Evolutionary conservation across 2,113 vertebrate species (phyloP), one percentile per base, ranked within the genome.

Genomic region (Perca schrenkii): DNA sequence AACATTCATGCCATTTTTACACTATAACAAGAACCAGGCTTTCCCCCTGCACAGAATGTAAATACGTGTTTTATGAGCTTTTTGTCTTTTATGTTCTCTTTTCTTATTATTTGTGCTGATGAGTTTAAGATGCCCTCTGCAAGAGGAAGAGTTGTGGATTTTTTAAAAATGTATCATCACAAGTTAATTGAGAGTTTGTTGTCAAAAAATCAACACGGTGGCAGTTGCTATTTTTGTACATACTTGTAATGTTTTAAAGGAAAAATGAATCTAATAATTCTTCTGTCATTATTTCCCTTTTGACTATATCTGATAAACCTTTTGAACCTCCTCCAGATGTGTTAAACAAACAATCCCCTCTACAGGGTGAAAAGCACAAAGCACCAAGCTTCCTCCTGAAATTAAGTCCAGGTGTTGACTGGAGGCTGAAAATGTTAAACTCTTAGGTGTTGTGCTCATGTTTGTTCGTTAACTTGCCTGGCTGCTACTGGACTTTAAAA

Each of bases 161-260:
- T 47, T 83, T 40, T 71, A 78, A 83, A 72, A 82, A 82, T 74
- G 88, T 74, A 68, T 75, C 21, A 7, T 82, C 36, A 65, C 34
- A 52, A 86, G 25, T 74, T 68, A 5, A 72, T 77, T 73, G 36
- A 80, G 47, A 49, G n/a, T 67, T 67, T 88, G 65, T 90, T n/a
- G n/a, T n/a, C n/a, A n/a, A n/a, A n/a, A n/a, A n/a, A n/a, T n/a
- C n/a, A 80, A 77, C 47, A 70, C 72, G 69, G 77, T 86, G 82
- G 81, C 62, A 78, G 74, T 91, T 84, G 62, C 73, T 82, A 81
- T 82, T 91, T 89, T 92, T 94, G 82, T 94, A 94, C 77, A 82
- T 90, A 86, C 43, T 57, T 84, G 67, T 79, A 75, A 85, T 89
- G 57, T 84, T 88, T 84, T 72, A 77, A 86, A 78, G 65, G 54